These are phyloP conservation scores for Cladorhizidae sp. DNA, from an alignment of 37 sponge, comb jelly and placozoan species.

Conservation along the genomic window DNA sequence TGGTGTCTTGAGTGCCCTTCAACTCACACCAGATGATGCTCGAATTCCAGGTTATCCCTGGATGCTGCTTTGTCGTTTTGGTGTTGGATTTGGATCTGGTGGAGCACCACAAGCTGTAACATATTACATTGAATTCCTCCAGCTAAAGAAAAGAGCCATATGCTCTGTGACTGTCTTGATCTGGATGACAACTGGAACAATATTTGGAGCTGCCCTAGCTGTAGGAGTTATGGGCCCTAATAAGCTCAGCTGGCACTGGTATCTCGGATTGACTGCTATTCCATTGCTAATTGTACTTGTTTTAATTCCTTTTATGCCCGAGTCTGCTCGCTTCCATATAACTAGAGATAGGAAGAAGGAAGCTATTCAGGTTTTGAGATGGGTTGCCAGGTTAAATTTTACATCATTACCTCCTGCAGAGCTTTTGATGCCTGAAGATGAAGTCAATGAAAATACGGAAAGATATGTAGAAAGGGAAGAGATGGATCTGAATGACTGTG, in stretches of 20 bases:
- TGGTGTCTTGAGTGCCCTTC: conserved; percentile 33
- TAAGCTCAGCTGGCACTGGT: conserved; percentile 48
- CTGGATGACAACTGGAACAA: conserved; percentile 58
- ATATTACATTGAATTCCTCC: conserved; percentile 69
- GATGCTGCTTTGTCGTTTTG: conserved; percentile 48
- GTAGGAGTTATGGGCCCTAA: conserved; percentile 36
- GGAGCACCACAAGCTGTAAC: conserved; percentile 41
- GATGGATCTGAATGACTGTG: too few relatives aligned
- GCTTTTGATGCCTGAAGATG: conserved; percentile 53
- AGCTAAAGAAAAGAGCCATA: conserved; percentile 30
- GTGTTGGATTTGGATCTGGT: conserved; percentile 50
- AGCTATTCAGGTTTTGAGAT: conserved; percentile 51
- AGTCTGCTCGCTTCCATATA: conserved; percentile 67
- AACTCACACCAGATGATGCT: conserved; percentile 23
- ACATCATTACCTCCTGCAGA: conserved; percentile 12
- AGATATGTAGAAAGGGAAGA: too few relatives aligned
- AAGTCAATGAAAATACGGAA: neutral
- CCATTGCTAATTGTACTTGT: conserved; percentile 30
- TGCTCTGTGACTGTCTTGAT: neutral
- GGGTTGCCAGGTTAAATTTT: conserved; percentile 60
- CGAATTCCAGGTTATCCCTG: conserved; percentile 22
- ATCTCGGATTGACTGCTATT: conserved; percentile 52
- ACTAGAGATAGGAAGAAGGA: conserved; percentile 37
- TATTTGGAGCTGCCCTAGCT: conserved; percentile 54
- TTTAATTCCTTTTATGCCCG: conserved; percentile 65